Evolutionary conservation across 2,113 vertebrate species (phyloP).

Genomic region (Apodemus sylvaticus): DNA sequence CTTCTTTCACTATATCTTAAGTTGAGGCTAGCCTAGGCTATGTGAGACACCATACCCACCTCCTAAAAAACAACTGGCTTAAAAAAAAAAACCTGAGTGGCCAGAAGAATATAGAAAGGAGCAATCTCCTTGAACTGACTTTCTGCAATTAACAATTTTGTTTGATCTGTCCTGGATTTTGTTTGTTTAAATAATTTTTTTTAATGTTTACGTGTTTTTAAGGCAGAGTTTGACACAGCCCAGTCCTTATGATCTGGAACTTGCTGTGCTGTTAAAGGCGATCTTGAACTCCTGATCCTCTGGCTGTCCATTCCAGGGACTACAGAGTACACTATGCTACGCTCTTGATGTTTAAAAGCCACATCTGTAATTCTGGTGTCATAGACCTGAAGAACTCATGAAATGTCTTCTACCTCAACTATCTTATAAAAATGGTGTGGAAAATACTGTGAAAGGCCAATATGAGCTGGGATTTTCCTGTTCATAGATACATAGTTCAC

Average conservation of each 20-base stretch:
- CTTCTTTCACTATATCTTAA: background rate
- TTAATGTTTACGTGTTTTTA: background rate
- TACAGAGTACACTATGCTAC: background rate
- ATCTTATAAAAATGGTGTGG: background rate
- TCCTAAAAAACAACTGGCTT: background rate
- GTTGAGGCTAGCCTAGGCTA: background rate
- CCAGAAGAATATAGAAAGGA: background rate
- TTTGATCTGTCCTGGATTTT: background rate
- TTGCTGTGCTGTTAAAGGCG: background rate
- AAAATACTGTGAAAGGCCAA: background rate
- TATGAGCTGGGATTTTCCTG: background rate
- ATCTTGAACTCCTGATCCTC: background rate
- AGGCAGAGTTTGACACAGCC: background rate
- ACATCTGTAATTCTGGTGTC: background rate
- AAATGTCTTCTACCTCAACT: background rate
- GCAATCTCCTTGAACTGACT: constrained; percentile 1
- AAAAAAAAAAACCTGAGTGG: background rate
- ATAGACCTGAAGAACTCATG: background rate
- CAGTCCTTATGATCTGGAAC: background rate
- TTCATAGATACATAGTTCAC: background rate
- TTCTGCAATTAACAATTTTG: background rate
- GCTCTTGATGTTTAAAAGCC: constrained; percentile 9
- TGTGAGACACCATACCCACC: background rate
- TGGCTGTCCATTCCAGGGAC: background rate
- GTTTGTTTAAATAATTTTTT: background rate